A percentile compares a stretch with the other conserved stretches of the same genome.
phyloP scores from a whole-genome alignment of 1,140 invertebrate species.

The Drosophila mayri region DNA sequence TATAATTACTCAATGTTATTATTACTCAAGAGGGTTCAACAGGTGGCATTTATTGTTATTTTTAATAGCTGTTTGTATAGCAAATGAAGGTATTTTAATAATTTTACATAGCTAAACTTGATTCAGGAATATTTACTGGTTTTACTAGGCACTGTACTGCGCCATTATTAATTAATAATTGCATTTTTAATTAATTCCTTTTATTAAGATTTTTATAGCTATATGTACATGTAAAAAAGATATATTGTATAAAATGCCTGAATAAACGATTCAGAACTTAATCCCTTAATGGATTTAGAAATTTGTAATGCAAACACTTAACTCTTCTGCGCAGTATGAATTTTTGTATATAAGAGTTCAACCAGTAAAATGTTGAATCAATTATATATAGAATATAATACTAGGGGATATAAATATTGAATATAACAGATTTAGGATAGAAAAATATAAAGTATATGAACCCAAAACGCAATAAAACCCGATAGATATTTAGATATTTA shows the following conservation, averaged over 20 bases:
- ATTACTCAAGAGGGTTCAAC: neutral
- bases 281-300: neutral
- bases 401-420: neutral
- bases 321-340: neutral
- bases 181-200: no score
- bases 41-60: neutral
- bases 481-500: no score
- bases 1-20: conserved; percentile 12
- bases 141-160: conserved; percentile 1
- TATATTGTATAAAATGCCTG: no score
- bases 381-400: neutral
- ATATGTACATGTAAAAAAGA: no score
- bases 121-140: neutral
- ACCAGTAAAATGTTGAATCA: neutral
- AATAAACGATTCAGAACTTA: no score
- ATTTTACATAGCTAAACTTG: neutral
- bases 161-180: conserved; percentile 18
- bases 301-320: neutral
- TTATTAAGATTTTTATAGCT: no score
- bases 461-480: neutral
- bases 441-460: neutral
- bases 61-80: conserved; percentile 17
- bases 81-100: neutral
- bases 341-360: neutral
- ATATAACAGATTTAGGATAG: neutral